Evolutionary conservation across 2,888 invertebrate genomes (phyloP), one percentile per base, ranked within the genome.

Genomic region (Andrena trimmerana): DNA sequence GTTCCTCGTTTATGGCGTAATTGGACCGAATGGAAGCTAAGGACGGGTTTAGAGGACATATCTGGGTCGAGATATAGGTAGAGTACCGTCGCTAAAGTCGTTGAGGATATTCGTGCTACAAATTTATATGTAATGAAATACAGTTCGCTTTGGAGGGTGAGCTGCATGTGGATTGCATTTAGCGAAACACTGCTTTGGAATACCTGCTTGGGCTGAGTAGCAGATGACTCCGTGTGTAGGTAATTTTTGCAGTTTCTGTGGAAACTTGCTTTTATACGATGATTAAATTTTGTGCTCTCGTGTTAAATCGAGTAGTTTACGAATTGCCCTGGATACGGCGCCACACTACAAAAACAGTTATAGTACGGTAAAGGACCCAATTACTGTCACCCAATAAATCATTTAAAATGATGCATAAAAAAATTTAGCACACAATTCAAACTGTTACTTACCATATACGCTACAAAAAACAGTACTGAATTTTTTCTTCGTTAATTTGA

Each of bases 1-100:
- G n/a, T 24, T n/a, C 5, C 20, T 20, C 31, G 70, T 70, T 70
- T 60, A 57, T 57, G 57, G 33, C 24, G n/a, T 29, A 62, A 62
- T 62, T 62, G 62, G 33, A n/a, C 20, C 62, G 62, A 31, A 36
- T 10, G 16, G 31, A 29, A 31, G 10, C 13, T 42, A 50, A 13
- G 29, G 29, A 60, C 52, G 20, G 42, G 5, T 74, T 54, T 52
- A 29, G 7, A 16, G 24, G 13, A 52, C 10, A 27, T 29, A 60
- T 59, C 65, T 24, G 20, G 31, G 36, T 73, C 20, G 31, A 31
- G 29, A 42, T 31, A 66, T 16, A 10, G 24, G 16, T 16, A 60
- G 31, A 60, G 33, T 5, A 13, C 13, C 48, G 20, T 10, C 16
- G 50, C 7, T 33, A 8, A 6, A n/a, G 10, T 7, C 20, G 31